phyloP scores from a whole-genome alignment of 1,140 invertebrate species.

The Trachymyrmex cornetzi region DNA sequence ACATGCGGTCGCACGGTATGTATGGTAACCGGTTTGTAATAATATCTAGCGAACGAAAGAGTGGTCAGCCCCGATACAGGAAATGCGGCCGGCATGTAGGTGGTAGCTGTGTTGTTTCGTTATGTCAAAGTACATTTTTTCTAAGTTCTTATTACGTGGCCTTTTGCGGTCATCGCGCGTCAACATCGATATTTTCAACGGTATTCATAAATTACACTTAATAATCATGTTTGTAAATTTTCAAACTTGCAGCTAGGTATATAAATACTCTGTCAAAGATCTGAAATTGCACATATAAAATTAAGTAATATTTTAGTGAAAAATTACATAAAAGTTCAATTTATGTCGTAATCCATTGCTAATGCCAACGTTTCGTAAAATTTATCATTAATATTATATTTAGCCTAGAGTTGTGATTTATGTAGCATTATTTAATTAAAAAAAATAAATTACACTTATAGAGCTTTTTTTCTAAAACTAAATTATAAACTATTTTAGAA shows the following conservation, averaged over 20 bases:
- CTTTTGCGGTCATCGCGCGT: slow-evolving; percentile 34
- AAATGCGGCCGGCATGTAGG: slow-evolving; percentile 32
- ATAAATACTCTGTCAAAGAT: background rate
- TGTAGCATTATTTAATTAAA: no score
- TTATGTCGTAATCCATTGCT: no score
- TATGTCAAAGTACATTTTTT: background rate
- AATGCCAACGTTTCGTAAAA: no score
- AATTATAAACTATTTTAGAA: no score
- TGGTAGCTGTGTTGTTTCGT: slow-evolving; percentile 8
- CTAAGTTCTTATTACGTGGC: slow-evolving; percentile 17
- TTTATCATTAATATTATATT: no score
- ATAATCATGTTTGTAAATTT: background rate
- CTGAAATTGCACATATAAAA: no score
- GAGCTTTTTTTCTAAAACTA: no score
- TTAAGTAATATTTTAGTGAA: no score
- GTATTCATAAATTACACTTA: background rate
- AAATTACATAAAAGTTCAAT: no score
- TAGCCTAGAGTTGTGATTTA: no score
- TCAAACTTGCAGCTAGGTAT: background rate
- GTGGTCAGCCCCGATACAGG: slow-evolving; percentile 57
- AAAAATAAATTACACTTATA: no score
- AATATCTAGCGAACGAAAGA: slow-evolving; percentile 67
- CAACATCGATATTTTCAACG: slow-evolving; percentile 16
- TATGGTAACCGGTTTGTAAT: slow-evolving; percentile 80
- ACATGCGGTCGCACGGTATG: slow-evolving; percentile 74